Base-by-base conservation (phyloP, 1,140 invertebrate genomes). In the Lordiphosa clarofinis region DNA sequence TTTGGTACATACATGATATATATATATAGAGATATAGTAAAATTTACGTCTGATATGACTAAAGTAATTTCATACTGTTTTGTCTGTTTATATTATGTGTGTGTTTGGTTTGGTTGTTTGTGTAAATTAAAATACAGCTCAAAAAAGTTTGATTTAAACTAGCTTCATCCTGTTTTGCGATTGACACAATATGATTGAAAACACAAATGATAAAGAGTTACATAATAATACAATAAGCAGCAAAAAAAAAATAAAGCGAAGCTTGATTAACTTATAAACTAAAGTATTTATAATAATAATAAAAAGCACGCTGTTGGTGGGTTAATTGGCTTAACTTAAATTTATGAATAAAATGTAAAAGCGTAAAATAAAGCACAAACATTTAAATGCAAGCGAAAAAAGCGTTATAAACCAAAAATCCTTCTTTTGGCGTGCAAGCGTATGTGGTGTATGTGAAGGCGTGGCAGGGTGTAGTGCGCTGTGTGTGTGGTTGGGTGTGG, bases 1-100 rank as follows among this genome's bases (percentile, higher is more conserved):
- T 55, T 19, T 19, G 19, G 19, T 71, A 81, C 63, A 84, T 82
- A 82, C 64, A 76, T 67, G 73, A 74, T 82, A 81, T 53, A 74
- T 82, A 81, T 53, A 60, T 60, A 63, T 63, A 62, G 36, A 49
- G 15, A 44, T 44, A 66, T 64, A 56, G 38, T 8, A 31, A 56
- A 43, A 61, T 47, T 55, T 55, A 60, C 39, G 52, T 54, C 35
- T 56, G 50, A 39, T 40, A 64, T 56, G 65, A 36, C 65, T 63
- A 57, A 64, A 49, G 35, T 55, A 40, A 31, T 31, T 6, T 28
- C 1, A 31, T 31, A 31, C 28, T 31, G 28, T 31, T 8, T 28
- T 49, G 48, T 50, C 19, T 55, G 12, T 49, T 31, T 58, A 7
- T 57, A 24, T 64, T 9, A 37, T 46, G 24, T 52, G 37, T n/a